Conservation (phyloP, 1,140 invertebrate species). For the Liolophura sinensis region DNA sequence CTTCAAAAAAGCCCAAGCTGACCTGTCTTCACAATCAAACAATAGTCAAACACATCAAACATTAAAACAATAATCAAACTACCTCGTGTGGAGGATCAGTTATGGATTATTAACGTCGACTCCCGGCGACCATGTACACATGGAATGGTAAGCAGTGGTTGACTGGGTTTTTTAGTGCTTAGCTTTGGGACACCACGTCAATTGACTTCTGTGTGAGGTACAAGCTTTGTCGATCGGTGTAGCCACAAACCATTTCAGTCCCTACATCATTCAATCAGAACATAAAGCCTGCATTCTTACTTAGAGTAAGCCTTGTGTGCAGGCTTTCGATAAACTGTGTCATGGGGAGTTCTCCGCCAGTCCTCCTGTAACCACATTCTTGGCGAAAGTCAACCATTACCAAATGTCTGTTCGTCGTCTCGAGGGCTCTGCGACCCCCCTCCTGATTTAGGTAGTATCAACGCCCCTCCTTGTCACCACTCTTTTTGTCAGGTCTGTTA, state of each 20-base stretch:
- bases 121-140: constrained; percentile 24
- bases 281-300: constrained; percentile 17
- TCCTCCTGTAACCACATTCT: constrained; percentile 18
- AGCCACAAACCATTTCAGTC: constrained; percentile 25
- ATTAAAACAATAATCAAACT: too few relatives aligned
- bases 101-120: constrained; percentile 15
- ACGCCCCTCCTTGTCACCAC: constrained; percentile 15
- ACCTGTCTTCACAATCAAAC: background rate
- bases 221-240: constrained; percentile 24
- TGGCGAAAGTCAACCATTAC: constrained; percentile 21
- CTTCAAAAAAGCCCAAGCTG: constrained; percentile 10
- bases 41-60: too few relatives aligned
- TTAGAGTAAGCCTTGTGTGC: constrained; percentile 32
- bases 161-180: constrained; percentile 23
- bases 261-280: constrained; percentile 22
- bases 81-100: constrained; percentile 1
- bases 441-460: constrained; percentile 24
- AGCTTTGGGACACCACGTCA: constrained; percentile 21
- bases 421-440: constrained; percentile 12
- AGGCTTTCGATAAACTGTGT: constrained; percentile 26
- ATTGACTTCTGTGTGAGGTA: constrained; percentile 29
- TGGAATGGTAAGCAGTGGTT: constrained; percentile 15
- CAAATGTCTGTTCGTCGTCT: constrained; percentile 21
- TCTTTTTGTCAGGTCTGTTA: constrained; percentile 11
- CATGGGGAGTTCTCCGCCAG: constrained; percentile 28